Conservation (phyloP, 1,140 invertebrate species). For the Drosophila nebulosa region DNA sequence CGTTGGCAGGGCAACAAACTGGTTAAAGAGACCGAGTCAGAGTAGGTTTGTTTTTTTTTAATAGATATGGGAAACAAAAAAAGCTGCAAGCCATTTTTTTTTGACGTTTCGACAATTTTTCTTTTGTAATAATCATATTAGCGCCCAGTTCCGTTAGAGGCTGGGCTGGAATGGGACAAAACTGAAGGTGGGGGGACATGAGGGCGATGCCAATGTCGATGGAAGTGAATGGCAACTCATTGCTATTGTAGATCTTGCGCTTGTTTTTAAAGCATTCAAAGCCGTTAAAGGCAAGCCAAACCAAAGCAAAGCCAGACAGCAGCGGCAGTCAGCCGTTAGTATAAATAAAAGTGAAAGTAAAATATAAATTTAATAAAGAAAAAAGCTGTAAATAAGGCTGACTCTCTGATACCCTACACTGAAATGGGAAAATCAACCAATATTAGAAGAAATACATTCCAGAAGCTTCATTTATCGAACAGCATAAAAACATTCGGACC, state of each 20-base stretch:
- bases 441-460: conserved; percentile 13
- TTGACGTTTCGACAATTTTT: conserved; percentile 35
- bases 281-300: conserved; percentile 40
- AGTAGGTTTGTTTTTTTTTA: neutral
- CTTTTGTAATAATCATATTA: conserved; percentile 54
- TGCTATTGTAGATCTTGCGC: conserved; percentile 9
- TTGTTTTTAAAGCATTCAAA: conserved; percentile 6
- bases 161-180: too few species aligned
- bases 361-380: conserved; percentile 55
- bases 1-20: conserved; percentile 37
- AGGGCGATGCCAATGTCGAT: neutral
- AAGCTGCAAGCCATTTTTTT: conserved; percentile 46
- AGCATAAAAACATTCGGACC: too few species aligned
- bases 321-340: neutral
- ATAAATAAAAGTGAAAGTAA: conserved; percentile 68
- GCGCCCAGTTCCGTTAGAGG: conserved; percentile 2
- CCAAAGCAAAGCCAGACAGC: neutral
- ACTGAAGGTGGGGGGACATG: neutral
- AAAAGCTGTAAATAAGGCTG: conserved; percentile 17
- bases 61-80: conserved; percentile 28
- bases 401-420: conserved; percentile 22
- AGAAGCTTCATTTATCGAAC: too few species aligned
- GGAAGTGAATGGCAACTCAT: conserved; percentile 29
- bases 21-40: conserved; percentile 6
- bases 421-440: neutral